Base-by-base conservation (phyloP, 2,888 invertebrate species). In the Pseudoips prasinana region DNA sequence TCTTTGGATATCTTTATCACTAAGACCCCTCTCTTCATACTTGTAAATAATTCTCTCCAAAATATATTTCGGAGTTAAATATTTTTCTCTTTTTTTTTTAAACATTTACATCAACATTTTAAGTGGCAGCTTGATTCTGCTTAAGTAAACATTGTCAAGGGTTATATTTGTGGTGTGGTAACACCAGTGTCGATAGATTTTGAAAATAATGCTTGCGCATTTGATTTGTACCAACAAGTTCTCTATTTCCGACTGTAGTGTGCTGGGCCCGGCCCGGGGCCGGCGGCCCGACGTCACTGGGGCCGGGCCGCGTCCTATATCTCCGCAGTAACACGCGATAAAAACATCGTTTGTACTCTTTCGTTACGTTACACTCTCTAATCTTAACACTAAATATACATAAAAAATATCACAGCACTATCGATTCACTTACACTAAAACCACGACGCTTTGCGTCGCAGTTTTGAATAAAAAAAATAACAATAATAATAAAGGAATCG, bases 351-450 rank as follows among this genome's bases (percentile, higher is more conserved):
- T 80, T 84, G 84, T 86, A 86, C 85, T 82, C 78, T 74, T 70
- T 80, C 74, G 61, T 75, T 71, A 45, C 75, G 62, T 76, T 76
- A 76, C 75, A 63, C 73, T 69, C 72, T 60, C 70, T 75, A 75
- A 63, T 39, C 83, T 83, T 83, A 84, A 59, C 62, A 64, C 78
- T 85, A 85, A 77, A 82, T 84, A 82, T 87, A 87, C 83, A 87
- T 84, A 83, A 87, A 55, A 84, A 87, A 88, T 88, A 88, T 88
- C 87, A 88, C 87, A 88, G 87, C 87, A 87, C 86, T 79, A 87
- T 87, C 87, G 86, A 86, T 88, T 84, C 85, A 73, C 87, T 87
- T 87, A 87, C 76, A 63, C 87, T 86, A 86, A 73, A 69, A 69
- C 59, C 73, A 55, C 64, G 64, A 69, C 76, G 87, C 87, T 86